Percentiles rank a stretch among this genome's conserved stretches.
Conservation (phyloP, 2,888 invertebrate species). For the Eustalomyia histrio region DNA sequence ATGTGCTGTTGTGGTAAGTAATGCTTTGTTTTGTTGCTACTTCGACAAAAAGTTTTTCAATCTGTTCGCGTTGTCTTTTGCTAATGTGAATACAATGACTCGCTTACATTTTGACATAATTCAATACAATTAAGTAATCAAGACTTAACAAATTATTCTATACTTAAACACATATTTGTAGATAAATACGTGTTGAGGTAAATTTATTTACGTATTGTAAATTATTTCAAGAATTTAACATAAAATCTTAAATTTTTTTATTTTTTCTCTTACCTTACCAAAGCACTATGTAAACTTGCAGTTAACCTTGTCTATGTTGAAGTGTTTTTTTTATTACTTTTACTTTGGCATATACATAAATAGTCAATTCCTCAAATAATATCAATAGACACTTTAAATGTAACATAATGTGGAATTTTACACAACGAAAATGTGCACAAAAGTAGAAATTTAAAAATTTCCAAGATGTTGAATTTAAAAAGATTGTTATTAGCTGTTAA, state of each 20-base stretch:
- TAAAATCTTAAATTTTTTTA: background rate
- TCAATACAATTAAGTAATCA: slow-evolving; percentile 34
- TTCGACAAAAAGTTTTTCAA: background rate
- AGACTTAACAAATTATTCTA: slow-evolving; percentile 16
- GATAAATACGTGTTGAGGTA: background rate
- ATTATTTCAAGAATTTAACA: background rate
- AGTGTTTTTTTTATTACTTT: background rate
- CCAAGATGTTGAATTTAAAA: no score
- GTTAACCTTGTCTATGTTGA: background rate
- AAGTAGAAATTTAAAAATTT: no score
- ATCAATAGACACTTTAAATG: background rate
- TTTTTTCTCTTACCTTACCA: background rate
- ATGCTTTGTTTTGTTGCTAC: background rate
- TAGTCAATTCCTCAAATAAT: background rate
- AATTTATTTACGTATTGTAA: no score
- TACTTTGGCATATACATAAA: background rate
- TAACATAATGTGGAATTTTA: background rate
- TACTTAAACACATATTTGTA: no score
- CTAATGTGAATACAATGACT: no score
- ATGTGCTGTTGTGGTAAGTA: background rate
- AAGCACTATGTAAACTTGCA: no score
- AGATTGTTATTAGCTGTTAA: no score
- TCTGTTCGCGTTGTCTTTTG: background rate
- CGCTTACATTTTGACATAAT: slow-evolving; percentile 4
- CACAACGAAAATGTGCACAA: no score